These are phyloP conservation scores for Micromussa lordhowensis DNA, from an alignment of 92 coral and sea anemone genomes.

Conservation along the genomic window DNA sequence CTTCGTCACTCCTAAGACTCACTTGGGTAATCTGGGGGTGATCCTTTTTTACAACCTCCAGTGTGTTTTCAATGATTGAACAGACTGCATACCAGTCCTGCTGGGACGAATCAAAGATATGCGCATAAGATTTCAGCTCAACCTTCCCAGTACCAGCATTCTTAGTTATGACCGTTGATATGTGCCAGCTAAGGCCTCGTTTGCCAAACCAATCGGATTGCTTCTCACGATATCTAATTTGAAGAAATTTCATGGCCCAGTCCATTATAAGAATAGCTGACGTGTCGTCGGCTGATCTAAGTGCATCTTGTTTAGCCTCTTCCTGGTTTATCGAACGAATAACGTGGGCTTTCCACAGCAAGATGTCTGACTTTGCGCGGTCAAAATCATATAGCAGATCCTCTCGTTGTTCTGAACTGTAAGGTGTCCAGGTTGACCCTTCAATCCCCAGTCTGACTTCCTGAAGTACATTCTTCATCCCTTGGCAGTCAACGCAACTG, in stretches of 20 bases:
- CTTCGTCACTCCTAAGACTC: neutral
- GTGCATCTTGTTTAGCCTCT: slow-evolving; percentile 57
- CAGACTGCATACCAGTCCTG: no score
- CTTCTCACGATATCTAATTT: no score
- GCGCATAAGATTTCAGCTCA: slow-evolving; percentile 61
- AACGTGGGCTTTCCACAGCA: slow-evolving; percentile 56
- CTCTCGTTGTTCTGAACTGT: slow-evolving; percentile 42
- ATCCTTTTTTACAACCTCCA: no score
- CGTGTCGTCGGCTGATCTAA: slow-evolving; percentile 28
- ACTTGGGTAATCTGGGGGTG: no score
- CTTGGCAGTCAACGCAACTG: slow-evolving; percentile 27
- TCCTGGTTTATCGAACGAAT: slow-evolving; percentile 57
- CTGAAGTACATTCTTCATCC: slow-evolving; percentile 51
- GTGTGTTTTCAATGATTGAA: no score
- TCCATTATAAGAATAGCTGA: slow-evolving; percentile 57
- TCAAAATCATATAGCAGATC: slow-evolving; percentile 1
- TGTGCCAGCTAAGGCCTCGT: slow-evolving; percentile 45
- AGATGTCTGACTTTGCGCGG: neutral
- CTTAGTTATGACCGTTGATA: slow-evolving; percentile 55
- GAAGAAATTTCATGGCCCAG: slow-evolving; percentile 69
- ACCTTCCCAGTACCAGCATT: slow-evolving; percentile 39
- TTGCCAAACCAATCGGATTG: slow-evolving; percentile 57
- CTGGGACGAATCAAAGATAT: no score
- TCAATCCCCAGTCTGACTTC: slow-evolving; percentile 38
- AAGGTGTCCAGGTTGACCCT: slow-evolving; percentile 67